Evolutionary conservation across 1,140 invertebrate species (phyloP).

Genomic region (Calosoma granatense): DNA sequence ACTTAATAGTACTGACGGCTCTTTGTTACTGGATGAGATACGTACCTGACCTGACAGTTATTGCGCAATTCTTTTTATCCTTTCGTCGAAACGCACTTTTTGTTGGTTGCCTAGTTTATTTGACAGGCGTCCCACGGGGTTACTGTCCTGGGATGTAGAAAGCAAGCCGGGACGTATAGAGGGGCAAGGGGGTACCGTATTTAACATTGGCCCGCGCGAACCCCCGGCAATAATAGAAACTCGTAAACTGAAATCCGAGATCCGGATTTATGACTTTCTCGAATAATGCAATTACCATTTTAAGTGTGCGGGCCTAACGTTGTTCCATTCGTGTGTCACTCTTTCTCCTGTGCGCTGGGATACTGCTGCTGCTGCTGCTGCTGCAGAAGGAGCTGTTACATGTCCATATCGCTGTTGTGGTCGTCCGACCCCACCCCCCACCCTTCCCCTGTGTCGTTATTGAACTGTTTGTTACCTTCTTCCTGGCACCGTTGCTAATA

Average conservation of each 20-base stretch:
- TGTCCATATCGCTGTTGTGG: no score
- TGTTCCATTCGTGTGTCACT: no score
- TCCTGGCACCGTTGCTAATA: no score
- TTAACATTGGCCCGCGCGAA: no score
- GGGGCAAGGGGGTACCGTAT: neutral
- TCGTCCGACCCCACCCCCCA: no score
- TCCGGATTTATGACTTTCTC: constrained; percentile 4
- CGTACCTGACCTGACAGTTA: constrained; percentile 4
- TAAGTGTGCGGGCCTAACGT: no score
- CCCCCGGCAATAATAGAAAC: constrained; percentile 5
- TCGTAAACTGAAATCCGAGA: constrained; percentile 2
- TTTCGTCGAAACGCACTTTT: constrained; percentile 2
- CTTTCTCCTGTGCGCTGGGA: no score
- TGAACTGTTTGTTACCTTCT: no score
- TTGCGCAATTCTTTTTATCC: constrained; percentile 9
- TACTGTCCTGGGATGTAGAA: neutral
- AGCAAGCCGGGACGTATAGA: neutral
- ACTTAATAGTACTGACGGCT: neutral
- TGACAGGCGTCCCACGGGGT: neutral
- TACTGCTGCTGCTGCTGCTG: no score
- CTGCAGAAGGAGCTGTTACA: no score
- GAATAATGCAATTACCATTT: constrained; percentile 7
- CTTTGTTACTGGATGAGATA: neutral
- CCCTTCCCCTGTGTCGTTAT: no score
- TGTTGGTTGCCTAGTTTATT: constrained; percentile 6